Base-by-base conservation (phyloP, 2,113 vertebrate genomes). In the Galemys pyrenaicus region DNA sequence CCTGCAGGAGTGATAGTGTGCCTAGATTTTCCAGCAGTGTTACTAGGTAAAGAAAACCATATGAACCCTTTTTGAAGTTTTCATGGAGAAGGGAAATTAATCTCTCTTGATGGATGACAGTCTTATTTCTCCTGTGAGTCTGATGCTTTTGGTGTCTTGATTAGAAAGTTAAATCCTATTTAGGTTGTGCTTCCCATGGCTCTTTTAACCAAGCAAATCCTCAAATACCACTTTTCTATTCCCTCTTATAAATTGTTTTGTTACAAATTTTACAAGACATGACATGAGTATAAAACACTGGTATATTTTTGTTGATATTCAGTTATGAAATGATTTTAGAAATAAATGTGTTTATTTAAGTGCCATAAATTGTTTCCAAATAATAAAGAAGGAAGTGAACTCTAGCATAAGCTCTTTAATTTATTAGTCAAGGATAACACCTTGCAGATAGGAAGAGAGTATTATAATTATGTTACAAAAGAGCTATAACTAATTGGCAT, bases 131-230 rank as follows among this genome's bases (percentile, higher is more conserved):
- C 24, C 35, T 68, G 0, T 49, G 51, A 58, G 2, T 67, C 4
- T 79, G 70, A 49, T 3, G 39, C 8, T 60, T 84, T 84, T 30
- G 75, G 3, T 32, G 0, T 80, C 56, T 93, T 68, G 12, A 64
- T 65, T 37, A 75, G 51, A 93, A 94, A 80, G 3, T 75, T 85
- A 89, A 93, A 68, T 84, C 46, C 46, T 85, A 11, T 37, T 84
- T 84, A 58, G 68, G 5, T 0, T 11, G 17, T 58, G 15, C 20
- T 80, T 87, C 16, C 70, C 19, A 10, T 70, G 19, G 11, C 62
- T 91, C n/a, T 26, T 87, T 11, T 94, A 60, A 80, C 13, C 39
- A 91, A 3, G 2, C 32, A 35, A 28, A 35, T 39, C 24, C 46
- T 65, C 9, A 75, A 44, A 7, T 26, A 77, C 0, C 44, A 3